Conservation (phyloP, 2,113 vertebrate genomes). For the Prinia subflava region DNA sequence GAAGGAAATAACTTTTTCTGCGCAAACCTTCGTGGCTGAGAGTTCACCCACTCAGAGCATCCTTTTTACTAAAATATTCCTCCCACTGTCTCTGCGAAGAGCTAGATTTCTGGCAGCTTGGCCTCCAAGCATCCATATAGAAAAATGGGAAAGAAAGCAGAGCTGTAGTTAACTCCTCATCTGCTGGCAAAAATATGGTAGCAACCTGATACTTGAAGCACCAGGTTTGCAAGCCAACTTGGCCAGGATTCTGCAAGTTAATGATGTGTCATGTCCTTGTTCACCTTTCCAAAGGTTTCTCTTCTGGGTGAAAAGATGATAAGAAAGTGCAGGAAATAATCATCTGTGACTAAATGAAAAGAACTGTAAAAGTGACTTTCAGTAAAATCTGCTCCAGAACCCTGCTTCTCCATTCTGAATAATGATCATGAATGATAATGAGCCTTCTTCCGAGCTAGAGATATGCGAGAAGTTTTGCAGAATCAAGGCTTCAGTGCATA, state of each 20-base stretch:
- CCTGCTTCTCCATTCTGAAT: background rate
- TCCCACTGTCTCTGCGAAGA: background rate
- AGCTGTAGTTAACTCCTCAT: background rate
- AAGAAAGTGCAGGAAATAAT: background rate
- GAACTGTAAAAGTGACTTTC: background rate
- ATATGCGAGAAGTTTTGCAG: background rate
- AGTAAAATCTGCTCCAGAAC: background rate
- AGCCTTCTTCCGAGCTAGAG: background rate
- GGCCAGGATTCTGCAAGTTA: background rate
- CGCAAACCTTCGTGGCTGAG: background rate
- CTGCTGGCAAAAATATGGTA: background rate
- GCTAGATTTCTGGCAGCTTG: background rate
- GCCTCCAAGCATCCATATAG: background rate
- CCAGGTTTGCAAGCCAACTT: background rate
- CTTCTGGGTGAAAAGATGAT: background rate
- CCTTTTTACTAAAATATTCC: background rate
- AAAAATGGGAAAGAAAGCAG: background rate
- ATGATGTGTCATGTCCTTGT: accelerated
- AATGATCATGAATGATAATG: background rate
- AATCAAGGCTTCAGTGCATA: background rate
- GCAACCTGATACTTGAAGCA: background rate
- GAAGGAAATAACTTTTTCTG: background rate
- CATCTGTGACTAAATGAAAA: background rate
- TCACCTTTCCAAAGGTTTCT: background rate
- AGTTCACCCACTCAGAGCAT: background rate